A percentile compares a stretch with the other conserved stretches of the same genome.
Evolutionary conservation across 2,113 vertebrate genomes (phyloP).

Genomic region (Vulpes ferrilata): DNA sequence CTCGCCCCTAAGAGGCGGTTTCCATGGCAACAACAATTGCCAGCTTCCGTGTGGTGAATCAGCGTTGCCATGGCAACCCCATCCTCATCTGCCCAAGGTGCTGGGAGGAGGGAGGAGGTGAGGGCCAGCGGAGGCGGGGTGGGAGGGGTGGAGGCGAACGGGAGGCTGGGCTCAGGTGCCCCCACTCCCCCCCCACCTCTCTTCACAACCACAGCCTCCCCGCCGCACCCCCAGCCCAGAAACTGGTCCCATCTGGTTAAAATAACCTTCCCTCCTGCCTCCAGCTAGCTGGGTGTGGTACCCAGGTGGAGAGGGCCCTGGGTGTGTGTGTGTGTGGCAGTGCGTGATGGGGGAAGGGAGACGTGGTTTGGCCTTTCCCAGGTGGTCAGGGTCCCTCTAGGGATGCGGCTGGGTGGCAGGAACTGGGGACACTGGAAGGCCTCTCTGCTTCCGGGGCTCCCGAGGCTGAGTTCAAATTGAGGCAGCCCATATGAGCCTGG

Average conservation of each 20-base stretch:
- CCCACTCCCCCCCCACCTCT: background rate
- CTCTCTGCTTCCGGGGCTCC: background rate
- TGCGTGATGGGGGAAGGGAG: background rate
- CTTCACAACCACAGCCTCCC: background rate
- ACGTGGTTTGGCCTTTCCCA: background rate
- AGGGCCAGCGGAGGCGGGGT: slow-evolving; percentile 80
- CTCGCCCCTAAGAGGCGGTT: slow-evolving; percentile 90
- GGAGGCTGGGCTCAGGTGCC: slow-evolving; percentile 77
- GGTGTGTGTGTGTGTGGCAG: background rate
- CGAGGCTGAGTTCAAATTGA: background rate
- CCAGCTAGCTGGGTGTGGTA: slow-evolving; percentile 58
- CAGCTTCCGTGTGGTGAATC: slow-evolving; percentile 91
- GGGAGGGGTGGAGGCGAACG: slow-evolving; percentile 66
- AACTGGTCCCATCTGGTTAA: slow-evolving; percentile 69
- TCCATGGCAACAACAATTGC: slow-evolving; percentile 90
- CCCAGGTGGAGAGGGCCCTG: slow-evolving; percentile 47
- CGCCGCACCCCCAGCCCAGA: background rate
- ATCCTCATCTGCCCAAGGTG: slow-evolving; percentile 89
- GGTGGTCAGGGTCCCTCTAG: background rate
- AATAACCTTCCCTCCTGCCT: slow-evolving; percentile 46
- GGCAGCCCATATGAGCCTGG: background rate
- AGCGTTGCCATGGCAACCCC: slow-evolving; percentile 89
- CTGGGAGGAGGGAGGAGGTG: slow-evolving; percentile 85
- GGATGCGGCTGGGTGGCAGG: background rate
- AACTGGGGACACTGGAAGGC: background rate